Evolutionary conservation across 2,888 invertebrate species (phyloP), one percentile per base, ranked within the genome.

Genomic region (Mycalesis mineus): DNA sequence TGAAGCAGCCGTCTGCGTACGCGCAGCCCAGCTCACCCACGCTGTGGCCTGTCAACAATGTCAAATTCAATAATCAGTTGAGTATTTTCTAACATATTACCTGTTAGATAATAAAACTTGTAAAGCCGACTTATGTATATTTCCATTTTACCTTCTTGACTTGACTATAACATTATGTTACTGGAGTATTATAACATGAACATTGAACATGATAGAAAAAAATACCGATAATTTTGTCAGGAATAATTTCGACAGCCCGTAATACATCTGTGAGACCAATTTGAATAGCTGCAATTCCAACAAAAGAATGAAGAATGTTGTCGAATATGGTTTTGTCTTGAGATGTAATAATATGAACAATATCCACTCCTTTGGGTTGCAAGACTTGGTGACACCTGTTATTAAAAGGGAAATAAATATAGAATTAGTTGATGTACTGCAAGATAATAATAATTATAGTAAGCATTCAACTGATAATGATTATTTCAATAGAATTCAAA

Each of bases 11-110:
- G 77, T 98, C 98, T 1, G 97, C 97, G 78, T 98, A 98, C 0
- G 96, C 97, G 77, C 98, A 98, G 0, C 96, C 97, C 22, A 98
- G 86, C 79, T 98, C 98, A 22, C 98, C 98, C 0, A 97, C 95
- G 17, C 98, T 98, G 78, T 98, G 98, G 0, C 98, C 97, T 90
- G 56, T 13, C 48, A 41, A 48, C 28, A 28, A 37, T 22, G 5
- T 4, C 9, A 11, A 22, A 22, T 22, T 4, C 5, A 22, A 22
- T 4, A 22, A 22, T 22, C 22, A 5, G 22, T 22, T 22, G 5
- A 22, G 5, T 22, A 22, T 22, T 22, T 5, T 5, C 3, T 22
- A 22, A 4, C 22, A 5, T 5, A 5, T 22, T 5, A 22, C 22
- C 22, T 22, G 22, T 2, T 22, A 4, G 2, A 4, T 22, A 22